Evolutionary conservation across 2,113 vertebrate genomes (phyloP), one percentile per base, ranked within the genome.

Genomic region (Macquaria ambigua): DNA sequence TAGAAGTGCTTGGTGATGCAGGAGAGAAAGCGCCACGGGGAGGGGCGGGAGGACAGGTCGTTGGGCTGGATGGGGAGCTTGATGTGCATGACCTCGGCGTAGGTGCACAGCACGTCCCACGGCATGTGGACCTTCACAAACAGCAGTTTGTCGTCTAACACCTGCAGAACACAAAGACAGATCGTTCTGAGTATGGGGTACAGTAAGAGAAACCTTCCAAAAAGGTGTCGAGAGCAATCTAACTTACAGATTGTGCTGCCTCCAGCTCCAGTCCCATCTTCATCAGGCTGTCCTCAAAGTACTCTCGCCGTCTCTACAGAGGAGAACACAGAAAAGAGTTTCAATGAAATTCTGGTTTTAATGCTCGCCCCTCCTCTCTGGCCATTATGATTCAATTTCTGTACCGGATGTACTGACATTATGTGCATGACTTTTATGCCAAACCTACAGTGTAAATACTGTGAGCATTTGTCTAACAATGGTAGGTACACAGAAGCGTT

Each of bases 51-150:
- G 63, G 96, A 95, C 64, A 97, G 91, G 84, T 98, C 97, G 56
- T 95, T 96, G 85, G 94, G 92, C 74, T 97, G 94, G 82, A 99
- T 95, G 73, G 98, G 98, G 68, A 98, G 48, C 90, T 97, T 97
- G 93, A 99, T 98, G 92, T 99, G 98, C 91, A 99, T 96, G 48
- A 98, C 93, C 92, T 99, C 98, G 0, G 97, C 98, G 0, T 97
- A 98, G 0, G 95, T 97, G 90, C 97, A 98, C 18, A 98, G 90
- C 55, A 97, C 94, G 4, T 98, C 97, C 97, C 97, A 99, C 0
- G 98, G 98, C 39, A 97, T 97, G 10, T 99, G 97, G 1, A 98
- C 93, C 88, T 99, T 99, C 12, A 99, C 94, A 87, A 97, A 99
- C 20, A 96, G 53, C 31, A 97, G 82, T 20, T 96, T 97, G 8